Evolutionary conservation across 2,888 invertebrate species (phyloP).

Genomic region (Calliphora vomitoria): DNA sequence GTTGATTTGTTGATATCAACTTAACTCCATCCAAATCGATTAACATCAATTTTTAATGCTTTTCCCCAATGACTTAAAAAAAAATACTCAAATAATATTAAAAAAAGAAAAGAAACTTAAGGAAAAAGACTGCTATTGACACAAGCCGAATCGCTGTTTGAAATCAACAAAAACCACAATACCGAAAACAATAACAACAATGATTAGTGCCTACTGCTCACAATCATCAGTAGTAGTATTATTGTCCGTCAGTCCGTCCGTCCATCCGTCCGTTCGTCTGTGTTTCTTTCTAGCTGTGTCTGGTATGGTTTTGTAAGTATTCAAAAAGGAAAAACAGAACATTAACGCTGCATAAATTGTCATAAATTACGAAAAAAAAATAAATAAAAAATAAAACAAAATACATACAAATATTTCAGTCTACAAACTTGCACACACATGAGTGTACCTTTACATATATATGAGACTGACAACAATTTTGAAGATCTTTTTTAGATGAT

Average conservation of each 20-base stretch:
- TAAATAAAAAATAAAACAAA: not conserved
- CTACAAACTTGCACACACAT: not conserved
- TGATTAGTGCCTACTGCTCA: conserved; percentile 57
- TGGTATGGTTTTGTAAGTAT: conserved; percentile 50
- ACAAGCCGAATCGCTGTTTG: conserved; percentile 61
- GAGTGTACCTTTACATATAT: not conserved
- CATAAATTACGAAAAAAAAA: conserved; percentile 81
- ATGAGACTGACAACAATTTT: not conserved
- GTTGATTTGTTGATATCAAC: conserved; percentile 39
- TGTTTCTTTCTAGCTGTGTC: conserved; percentile 34
- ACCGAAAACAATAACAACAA: conserved; percentile 45
- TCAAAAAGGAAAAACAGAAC: conserved; percentile 76
- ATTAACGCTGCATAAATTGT: conserved; percentile 84
- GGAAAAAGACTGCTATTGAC: conserved; percentile 57
- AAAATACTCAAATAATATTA: not conserved
- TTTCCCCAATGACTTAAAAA: conserved; percentile 67
- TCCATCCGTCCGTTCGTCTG: not conserved
- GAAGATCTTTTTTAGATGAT: conserved; percentile 1
- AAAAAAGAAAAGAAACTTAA: conserved; percentile 19
- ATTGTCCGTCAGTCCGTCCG: conserved; percentile 2
- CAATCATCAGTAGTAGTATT: conserved; percentile 46
- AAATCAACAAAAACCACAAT: conserved; percentile 43
- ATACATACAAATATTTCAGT: conserved; percentile 35
- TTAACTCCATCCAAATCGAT: conserved; percentile 71
- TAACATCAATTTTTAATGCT: conserved; percentile 71